Evolutionary conservation across 2,888 invertebrate genomes (phyloP), one percentile per base, ranked within the genome.

Genomic region (Notocelia uddmanniana): DNA sequence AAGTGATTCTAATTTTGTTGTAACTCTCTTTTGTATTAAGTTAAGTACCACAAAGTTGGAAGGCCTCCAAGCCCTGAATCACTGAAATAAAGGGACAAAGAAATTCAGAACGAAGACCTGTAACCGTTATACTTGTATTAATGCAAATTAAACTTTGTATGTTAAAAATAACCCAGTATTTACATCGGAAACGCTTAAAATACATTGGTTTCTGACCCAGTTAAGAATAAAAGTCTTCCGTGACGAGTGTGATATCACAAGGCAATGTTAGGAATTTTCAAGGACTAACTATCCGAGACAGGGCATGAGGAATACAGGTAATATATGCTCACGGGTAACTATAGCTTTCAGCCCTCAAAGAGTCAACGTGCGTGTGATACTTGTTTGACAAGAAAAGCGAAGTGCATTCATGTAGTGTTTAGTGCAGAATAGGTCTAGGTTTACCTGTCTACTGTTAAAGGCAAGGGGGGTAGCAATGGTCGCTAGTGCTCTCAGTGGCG

Each of bases 61-160:
- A 41, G 9, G 19, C 11, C 66, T 71, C 70, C 70, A 71, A 71
- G 19, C 18, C 48, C 60, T 69, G 69, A 70, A 66, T 71, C 70
- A 71, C 64, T 37, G 26, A 48, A 62, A 48, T 34, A 52, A 58
- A 58, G 66, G 66, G 66, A 71, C 70, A 71, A 71, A 71, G 70
- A 52, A 57, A 63, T 66, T 45, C 50, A 21, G 54, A 41, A 41
- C 71, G 31, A 67, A 55, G 71, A 23, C 34, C 67, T 71, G 52
- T 58, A 64, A 64, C 19, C 34, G 26, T 18, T 15, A n/a, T n/a
- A 41, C 19, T 31, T 21, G n/a, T 57, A 34, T 34, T 37, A 48
- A 64, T 63, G 63, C n/a, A 63, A 63, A 63, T 63, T 34, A 15
- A n/a, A 23, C 45, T 45, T 10, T 23, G n/a, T n/a, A 23, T 31